Percentiles rank a stretch among this genome's conserved stretches.
Conservation (phyloP, 2,113 vertebrate species). For the Turdus rufiventris region DNA sequence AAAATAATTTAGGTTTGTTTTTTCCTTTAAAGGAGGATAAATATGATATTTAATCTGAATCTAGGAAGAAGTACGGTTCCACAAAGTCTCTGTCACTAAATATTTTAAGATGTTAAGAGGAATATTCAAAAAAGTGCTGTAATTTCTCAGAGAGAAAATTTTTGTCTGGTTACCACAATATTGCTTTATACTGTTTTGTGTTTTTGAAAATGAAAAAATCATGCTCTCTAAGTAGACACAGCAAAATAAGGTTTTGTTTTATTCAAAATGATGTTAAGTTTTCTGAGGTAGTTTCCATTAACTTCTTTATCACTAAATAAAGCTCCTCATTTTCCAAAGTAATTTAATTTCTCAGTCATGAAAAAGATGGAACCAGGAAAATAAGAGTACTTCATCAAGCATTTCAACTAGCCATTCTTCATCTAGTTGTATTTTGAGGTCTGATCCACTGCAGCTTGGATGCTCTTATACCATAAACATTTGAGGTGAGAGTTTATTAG, state of each 20-base stretch:
- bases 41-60: neutral
- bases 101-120: slow-evolving; percentile 32
- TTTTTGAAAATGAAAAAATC: neutral
- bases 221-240: neutral
- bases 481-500: neutral
- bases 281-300: neutral
- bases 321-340: neutral
- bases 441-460: neutral
- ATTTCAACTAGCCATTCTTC: neutral
- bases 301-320: neutral
- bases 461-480: neutral
- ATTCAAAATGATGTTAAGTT: neutral
- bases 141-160: neutral
- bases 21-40: neutral
- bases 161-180: neutral
- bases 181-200: neutral
- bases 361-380: neutral
- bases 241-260: neutral
- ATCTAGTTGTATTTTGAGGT: neutral
- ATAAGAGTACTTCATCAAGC: neutral
- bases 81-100: slow-evolving; percentile 26
- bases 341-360: neutral
- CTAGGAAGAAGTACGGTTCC: neutral
- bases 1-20: neutral
- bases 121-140: neutral